Base-by-base conservation (phyloP, 2,113 vertebrate genomes). In the Chlorocebus sabaeus region DNA sequence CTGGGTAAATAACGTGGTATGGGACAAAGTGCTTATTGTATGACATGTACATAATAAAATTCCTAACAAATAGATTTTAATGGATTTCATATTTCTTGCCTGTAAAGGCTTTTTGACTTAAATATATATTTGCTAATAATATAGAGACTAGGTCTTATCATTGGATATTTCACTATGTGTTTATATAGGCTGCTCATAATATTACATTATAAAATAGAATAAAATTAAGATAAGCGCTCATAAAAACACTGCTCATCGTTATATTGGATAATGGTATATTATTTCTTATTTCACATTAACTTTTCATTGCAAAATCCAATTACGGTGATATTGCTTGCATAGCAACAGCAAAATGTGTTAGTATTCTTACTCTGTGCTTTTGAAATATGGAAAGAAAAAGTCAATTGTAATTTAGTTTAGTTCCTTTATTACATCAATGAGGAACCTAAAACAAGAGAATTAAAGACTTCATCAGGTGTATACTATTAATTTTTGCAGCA, bases 251-350 rank as follows among this genome's bases (percentile, higher is more conserved):
- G 5, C 7, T 50, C 3, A 92, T 86, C 10, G 32, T 78, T 75
- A 13, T 75, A 68, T 59, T 68, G 35, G 55, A 89, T 94, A 72
- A 57, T 50, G 22, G 59, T 64, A 32, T 68, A 57, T 38, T 81
- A 73, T 87, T 93, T 88, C 23, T 68, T 38, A 90, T 87, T 96
- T 90, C 22, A 30, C 17, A 52, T 35, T 94, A 67, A 38, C 3
- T 68, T 96, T 95, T 92, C 45, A 84, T 43, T 90, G 18, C 5
- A 90, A 79, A 93, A 80, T 14, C 45, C 14, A 87, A 75, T 92
- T 95, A 23, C 0, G 59, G n/a, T 50, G 10, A 2, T 40, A 84
- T 43, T 27, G 8, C 11, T 52, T 61, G n/a, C 12, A 84, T 55
- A 83, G 6, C 3, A 83, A 93, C 5, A 85, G 9, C 72, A 50